These are phyloP conservation scores for Epicampocera succincta DNA, from an alignment of 2,888 invertebrate genomes.

Conservation along the genomic window DNA sequence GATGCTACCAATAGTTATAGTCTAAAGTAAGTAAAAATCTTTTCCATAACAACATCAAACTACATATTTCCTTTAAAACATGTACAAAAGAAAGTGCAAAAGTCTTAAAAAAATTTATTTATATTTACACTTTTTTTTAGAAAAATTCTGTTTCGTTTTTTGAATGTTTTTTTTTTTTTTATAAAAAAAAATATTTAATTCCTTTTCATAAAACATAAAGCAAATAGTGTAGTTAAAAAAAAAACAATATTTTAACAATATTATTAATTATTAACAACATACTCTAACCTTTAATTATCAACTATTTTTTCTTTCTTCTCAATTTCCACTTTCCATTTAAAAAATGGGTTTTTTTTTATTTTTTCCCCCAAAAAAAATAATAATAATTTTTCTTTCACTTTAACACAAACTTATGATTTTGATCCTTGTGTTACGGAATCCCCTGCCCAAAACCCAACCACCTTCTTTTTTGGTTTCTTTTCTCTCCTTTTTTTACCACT, in stretches of 20 bases:
- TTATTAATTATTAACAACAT: not conserved
- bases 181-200: constrained; percentile 27
- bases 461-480: constrained; percentile 50
- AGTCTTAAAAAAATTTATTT: not conserved
- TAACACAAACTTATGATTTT: constrained; percentile 50
- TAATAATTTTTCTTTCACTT: not conserved
- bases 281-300: constrained; percentile 62
- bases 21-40: constrained; percentile 87
- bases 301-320: constrained; percentile 64
- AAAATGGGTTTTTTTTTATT: constrained; percentile 19
- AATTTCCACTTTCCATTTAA: constrained; percentile 25
- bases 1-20: constrained; percentile 90
- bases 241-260: constrained; percentile 4
- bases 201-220: not conserved
- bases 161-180: constrained; percentile 42
- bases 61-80: not conserved
- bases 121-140: constrained; percentile 27
- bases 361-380: not conserved
- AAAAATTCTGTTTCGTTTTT: constrained; percentile 30
- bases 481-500: constrained; percentile 66
- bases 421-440: not conserved
- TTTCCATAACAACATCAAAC: not conserved
- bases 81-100: too few relatives aligned
- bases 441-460: constrained; percentile 1
- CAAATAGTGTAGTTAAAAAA: constrained; percentile 35